phyloP scores from a whole-genome alignment of 1,140 invertebrate genomes.

The Matsumurasca onukii region DNA sequence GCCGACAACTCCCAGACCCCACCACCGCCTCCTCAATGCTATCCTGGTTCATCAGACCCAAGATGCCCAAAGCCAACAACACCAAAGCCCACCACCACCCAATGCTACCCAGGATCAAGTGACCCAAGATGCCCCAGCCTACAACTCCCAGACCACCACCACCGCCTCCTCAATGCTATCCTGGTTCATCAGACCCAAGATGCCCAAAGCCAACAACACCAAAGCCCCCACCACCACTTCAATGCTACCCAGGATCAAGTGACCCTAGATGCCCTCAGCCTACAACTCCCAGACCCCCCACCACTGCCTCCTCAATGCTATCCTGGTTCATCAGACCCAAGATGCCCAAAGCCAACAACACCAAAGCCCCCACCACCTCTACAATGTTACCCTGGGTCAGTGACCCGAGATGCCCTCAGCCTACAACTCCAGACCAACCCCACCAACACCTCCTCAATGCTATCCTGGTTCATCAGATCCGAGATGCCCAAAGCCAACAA shows the following conservation, averaged over 20 bases:
- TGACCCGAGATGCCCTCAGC: slow-evolving; percentile 45
- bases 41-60: slow-evolving; percentile 46
- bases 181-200: slow-evolving; percentile 42
- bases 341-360: background rate
- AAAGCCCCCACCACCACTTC: slow-evolving; percentile 32
- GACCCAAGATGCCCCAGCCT: slow-evolving; percentile 42
- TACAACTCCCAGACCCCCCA: slow-evolving; percentile 34
- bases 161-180: slow-evolving; percentile 42
- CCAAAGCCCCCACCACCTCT: slow-evolving; percentile 38
- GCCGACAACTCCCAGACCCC: too few species aligned
- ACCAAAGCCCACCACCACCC: slow-evolving; percentile 27
- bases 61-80: slow-evolving; percentile 43
- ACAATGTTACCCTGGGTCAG: slow-evolving; percentile 45
- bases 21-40: slow-evolving; percentile 26
- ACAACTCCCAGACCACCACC: slow-evolving; percentile 32
- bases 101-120: slow-evolving; percentile 45
- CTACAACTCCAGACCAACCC: slow-evolving; percentile 39
- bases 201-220: slow-evolving; percentile 41
- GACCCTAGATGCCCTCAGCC: slow-evolving; percentile 45
- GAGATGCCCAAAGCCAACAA: slow-evolving; percentile 45
- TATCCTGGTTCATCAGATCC: slow-evolving; percentile 47
- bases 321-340: too few species aligned
- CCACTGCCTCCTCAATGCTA: too few species aligned
- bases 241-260: slow-evolving; percentile 41
- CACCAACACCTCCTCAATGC: slow-evolving; percentile 36